Evolutionary conservation across 2,113 vertebrate species (phyloP), one percentile per base, ranked within the genome.

Genomic region (Scortum barcoo): DNA sequence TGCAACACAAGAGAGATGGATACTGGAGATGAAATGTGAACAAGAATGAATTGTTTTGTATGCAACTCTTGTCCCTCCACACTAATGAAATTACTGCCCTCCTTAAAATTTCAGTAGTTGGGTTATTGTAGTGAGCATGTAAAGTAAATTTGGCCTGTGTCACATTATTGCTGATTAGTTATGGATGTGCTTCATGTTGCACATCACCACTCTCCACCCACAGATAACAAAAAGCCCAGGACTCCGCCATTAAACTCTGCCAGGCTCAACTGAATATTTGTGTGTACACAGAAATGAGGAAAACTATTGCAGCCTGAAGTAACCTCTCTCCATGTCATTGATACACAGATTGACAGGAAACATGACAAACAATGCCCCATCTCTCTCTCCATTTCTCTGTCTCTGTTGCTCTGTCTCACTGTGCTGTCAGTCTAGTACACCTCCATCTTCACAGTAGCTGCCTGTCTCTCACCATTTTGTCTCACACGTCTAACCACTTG

Each of bases 221-320:
- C n/a, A 70, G 17, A 36, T 48, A 74, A 22, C 65, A 36, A 72
- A 74, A 72, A 51, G 9, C 38, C 28, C 28, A 58, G 54, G 48
- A 42, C 66, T 72, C 60, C 26, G 17, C 40, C 26, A 48, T 66
- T 60, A 57, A 30, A 28, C 53, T 46, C 57, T 14, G 42, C 66
- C 13, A 51, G 61, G 65, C 48, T 63, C 58, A 48, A 68, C 66
- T 70, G 44, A 77, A 73, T 85, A 78, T 84, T 78, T 78, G 48
- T 83, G 50, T 83, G 48, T 65, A 66, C 60, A 69, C 57, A 76
- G 38, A 61, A 33, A 56, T 48, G 19, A 66, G 42, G 54, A 72
- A 67, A 83, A 61, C 57, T 46, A 9, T 51, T 36, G 53, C 33
- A 72, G 22, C 62, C 74, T 62, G 0, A 53, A 72, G 26, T 72